Base-by-base conservation (phyloP, 2,888 invertebrate species). In the Melanostoma mellinum region DNA sequence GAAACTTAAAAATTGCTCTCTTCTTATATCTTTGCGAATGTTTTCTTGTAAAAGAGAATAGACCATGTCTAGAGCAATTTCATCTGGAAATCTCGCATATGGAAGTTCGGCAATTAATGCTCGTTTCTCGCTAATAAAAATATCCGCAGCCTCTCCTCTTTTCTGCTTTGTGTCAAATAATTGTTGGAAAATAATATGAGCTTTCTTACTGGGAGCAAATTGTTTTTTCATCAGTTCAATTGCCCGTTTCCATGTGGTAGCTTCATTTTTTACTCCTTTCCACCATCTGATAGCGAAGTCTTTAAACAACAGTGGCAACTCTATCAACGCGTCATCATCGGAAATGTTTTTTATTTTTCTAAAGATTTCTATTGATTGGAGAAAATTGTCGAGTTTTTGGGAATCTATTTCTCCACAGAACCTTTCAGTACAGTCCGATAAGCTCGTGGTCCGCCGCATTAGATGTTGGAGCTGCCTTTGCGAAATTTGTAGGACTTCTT, bases 231-330 rank as follows among this genome's bases (percentile, higher is more conserved):
- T 4, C 50, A 50, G 8, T 30, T 50, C 50, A 30, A 50, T 50
- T 2, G 52, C 35, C 33, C 52, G 33, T 35, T 52, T 52, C 52
- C 52, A 52, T 9, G 52, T 33, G 4, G 52, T 52, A 6, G 52
- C 52, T 30, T 52, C 52, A 6, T 52, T n/a, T n/a, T 52, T n/a
- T 9, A 52, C 9, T 3, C 52, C 52, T n/a, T 52, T 52, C 52
- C 33, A 52, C 52, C 33, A 35, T 8, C 52, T 52, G 4, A 52
- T 52, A 6, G 52, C 33, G 4, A 52, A 52, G 35, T 33, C 52
- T 52, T 35, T 52, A 6, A 52, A 52, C 4, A 50, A 32, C 20
- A 50, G 6, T 20, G 32, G 50, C 8, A 50, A 32, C 32, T 50
- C 50, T 50, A 30, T 4, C 33, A 52, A 33, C 9, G 52, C 33